These are phyloP conservation scores for Tuberolachnus salignus DNA, from an alignment of 2,888 invertebrate species.

Conservation along the genomic window DNA sequence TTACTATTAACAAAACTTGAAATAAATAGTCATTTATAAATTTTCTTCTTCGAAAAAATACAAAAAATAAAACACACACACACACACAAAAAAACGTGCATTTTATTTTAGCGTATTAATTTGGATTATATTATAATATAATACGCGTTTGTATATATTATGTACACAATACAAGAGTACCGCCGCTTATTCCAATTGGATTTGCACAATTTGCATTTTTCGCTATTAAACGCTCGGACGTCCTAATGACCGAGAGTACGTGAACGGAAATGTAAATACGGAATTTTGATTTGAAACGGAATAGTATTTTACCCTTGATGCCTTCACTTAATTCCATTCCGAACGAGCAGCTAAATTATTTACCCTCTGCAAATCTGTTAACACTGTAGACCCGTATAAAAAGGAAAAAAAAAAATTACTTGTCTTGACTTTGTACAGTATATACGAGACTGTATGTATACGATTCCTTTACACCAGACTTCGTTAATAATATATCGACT, in stretches of 20 bases:
- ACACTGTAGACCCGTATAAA: constrained; percentile 8
- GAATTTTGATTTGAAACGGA: constrained; percentile 51
- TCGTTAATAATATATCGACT: no score
- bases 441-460: neutral
- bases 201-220: constrained; percentile 41
- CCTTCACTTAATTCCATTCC: constrained; percentile 42
- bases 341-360: constrained; percentile 44
- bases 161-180: neutral
- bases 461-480: no score
- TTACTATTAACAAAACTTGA: constrained; percentile 8
- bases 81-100: constrained; percentile 1
- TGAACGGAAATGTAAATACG: constrained; percentile 43
- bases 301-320: constrained; percentile 19
- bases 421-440: neutral
- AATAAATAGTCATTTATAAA: constrained; percentile 16
- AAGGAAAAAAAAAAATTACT: neutral
- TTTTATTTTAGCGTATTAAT: constrained; percentile 29
- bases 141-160: neutral
- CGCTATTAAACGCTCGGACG: constrained; percentile 35
- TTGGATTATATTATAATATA: constrained; percentile 34
- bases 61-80: constrained; percentile 11
- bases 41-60: neutral
- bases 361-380: constrained; percentile 48
- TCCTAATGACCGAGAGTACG: constrained; percentile 44
- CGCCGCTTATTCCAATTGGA: constrained; percentile 28